A percentile compares a stretch with the other conserved stretches of the same genome.
phyloP scores from a whole-genome alignment of 2,888 invertebrate species.

The Synanthedon vespiformis region DNA sequence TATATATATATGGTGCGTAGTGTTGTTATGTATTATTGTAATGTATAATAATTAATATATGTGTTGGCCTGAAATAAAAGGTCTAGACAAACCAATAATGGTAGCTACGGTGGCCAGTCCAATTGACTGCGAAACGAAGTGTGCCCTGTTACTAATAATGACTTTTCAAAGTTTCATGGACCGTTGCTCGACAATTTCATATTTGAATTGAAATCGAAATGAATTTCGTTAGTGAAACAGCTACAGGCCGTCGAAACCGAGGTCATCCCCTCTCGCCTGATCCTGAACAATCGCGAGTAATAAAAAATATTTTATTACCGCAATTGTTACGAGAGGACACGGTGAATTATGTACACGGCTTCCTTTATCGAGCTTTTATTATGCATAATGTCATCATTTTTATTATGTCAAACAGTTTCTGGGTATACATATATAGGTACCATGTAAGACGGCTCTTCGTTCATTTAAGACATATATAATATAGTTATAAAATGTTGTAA shows the following conservation, averaged over 20 bases:
- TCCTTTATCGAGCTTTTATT: conserved; percentile 37
- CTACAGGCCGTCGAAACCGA: conserved; percentile 22
- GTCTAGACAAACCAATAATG: too few species aligned
- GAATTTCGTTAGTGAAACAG: conserved; percentile 26
- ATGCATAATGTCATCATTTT: conserved; percentile 27
- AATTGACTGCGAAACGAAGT: too few species aligned
- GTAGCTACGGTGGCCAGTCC: too few species aligned
- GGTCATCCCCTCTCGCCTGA: conserved; percentile 26
- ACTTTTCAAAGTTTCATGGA: too few species aligned
- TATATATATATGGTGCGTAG: too few species aligned
- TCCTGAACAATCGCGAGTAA: conserved; percentile 20
- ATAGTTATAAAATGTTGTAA: too few species aligned
- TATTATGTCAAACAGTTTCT: conserved; percentile 22
- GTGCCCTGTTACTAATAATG: too few species aligned
- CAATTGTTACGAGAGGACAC: conserved; percentile 31
- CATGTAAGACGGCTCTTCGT: too few species aligned
- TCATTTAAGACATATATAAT: too few species aligned
- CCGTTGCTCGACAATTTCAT: conserved; percentile 15
- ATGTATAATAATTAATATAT: too few species aligned
- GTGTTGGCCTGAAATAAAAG: too few species aligned
- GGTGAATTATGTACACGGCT: conserved; percentile 34
- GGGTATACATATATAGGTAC: not conserved
- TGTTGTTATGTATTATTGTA: too few species aligned
- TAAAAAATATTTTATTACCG: conserved; percentile 31
- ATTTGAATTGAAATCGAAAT: conserved; percentile 44